Base-by-base conservation (phyloP, 2,113 vertebrate species). In the Alexandromys fortis region DNA sequence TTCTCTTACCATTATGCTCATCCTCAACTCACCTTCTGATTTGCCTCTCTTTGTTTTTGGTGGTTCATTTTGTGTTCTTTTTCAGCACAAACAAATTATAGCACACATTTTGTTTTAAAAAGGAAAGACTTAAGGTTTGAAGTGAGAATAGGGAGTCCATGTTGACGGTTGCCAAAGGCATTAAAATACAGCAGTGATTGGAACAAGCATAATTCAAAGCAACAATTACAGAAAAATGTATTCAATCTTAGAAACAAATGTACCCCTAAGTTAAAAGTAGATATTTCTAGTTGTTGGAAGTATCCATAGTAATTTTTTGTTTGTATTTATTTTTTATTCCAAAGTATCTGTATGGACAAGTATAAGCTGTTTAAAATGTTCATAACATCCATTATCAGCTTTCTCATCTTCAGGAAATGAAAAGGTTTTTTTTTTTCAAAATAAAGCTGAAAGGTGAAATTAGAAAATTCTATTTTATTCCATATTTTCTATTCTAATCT, bases 231-330 rank as follows among this genome's bases (percentile, higher is more conserved):
- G 77, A 77, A 92, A 95, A 92, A 14, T 82, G 30, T 95, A 95
- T 95, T 92, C 47, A 94, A 8, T 92, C 65, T 94, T 92, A 42
- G 68, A 92, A 86, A 83, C 88, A 91, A 92, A 91, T 22, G 72
- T 5, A 82, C 5, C 5, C 28, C 42, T 91, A 14, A 76, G 82
- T 83, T 93, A 95, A 92, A 52, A 93, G 72, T 61, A 92, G 49
- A 52, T 88, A 89, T 91, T 91, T 94, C 47, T 83, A 58, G 11
- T 65, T 96, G 30, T 45, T 83, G 76, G 24, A 45, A 79, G 95
- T 87, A 92, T 86, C 79, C 55, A 30, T 68, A 10, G 47, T 90
- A 90, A 85, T 22, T 77, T 94, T 94, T 92, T 63, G 24, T 90
- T 45, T 86, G 3, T 24, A 13, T 75, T 91, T 88, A 42, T 45